Evolutionary conservation across 2,113 vertebrate species (phyloP).

Genomic region (Sciurus niger): DNA sequence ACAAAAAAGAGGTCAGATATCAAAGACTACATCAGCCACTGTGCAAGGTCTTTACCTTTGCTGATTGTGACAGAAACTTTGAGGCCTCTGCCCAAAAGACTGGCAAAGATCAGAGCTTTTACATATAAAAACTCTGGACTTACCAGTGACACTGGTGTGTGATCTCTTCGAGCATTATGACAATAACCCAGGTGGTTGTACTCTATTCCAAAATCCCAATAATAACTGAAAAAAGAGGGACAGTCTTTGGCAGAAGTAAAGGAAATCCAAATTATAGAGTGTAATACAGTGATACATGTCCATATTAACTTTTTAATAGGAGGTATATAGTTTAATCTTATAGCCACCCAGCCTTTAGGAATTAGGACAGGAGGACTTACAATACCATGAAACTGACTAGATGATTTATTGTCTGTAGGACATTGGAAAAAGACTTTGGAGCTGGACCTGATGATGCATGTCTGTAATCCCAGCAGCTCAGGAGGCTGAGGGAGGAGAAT

Average conservation of each 20-base stretch:
- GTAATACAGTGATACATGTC: background rate
- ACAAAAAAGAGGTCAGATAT: background rate
- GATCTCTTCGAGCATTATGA: background rate
- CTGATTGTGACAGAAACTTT: background rate
- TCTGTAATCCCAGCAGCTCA: no score
- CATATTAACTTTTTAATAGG: background rate
- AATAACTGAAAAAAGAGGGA: background rate
- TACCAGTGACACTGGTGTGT: background rate
- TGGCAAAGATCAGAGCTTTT: background rate
- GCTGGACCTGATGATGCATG: no score
- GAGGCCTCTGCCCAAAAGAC: background rate
- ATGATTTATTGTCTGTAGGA: background rate
- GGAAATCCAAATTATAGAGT: background rate
- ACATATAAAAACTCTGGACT: slow-evolving; percentile 10
- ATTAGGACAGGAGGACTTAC: background rate
- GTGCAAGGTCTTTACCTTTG: background rate
- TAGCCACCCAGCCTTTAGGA: background rate
- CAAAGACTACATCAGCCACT: background rate
- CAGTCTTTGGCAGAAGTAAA: background rate
- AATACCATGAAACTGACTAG: background rate
- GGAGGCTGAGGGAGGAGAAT: no score
- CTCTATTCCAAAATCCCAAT: background rate
- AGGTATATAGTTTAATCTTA: background rate
- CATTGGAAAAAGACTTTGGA: background rate
- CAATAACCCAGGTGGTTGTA: background rate